Base-by-base conservation (phyloP, 2,888 invertebrate species). In the Heliconius ismenius region DNA sequence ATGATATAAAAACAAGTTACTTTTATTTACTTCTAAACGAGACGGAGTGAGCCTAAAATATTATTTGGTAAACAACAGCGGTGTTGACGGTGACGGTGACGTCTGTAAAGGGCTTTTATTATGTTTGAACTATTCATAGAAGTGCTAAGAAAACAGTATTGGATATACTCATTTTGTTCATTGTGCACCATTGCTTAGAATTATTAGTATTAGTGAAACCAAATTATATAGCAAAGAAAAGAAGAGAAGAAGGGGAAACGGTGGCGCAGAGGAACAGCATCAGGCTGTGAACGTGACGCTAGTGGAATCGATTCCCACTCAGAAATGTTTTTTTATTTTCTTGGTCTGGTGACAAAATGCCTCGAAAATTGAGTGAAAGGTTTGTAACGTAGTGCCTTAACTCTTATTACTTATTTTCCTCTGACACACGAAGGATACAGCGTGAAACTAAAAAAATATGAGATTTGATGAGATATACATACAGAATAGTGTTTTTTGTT, bases 81-180 rank as follows among this genome's bases (percentile, higher is more conserved):
- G 26, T 43, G 63, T 21, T 63, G 18, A 63, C 32, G 32, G 32
- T 32, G 32, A 32, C 26, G 43, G 10, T 60, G 36, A 76, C 58
- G 63, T 72, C 36, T 75, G 26, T 10, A 63, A 65, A 72, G 64
- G 15, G 70, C n/a, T n/a, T 58, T 39, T 43, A 74, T 74, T 60
- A 32, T 69, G 70, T 65, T 60, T 76, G 76, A 76, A 65, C 21
- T 76, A 62, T 32, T 75, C 4, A 65, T 58, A 54, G 28, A 49
- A 69, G 67, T 39, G 36, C 36, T 76, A 72, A 21, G 58, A 65
- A 72, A 72, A 72, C 32, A 72, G 58, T 39, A 39, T 72, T 36
- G n/a, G 15, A 36, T 54, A 18, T 13, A n/a, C 26, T 36, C 7
- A 72, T 58, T 39, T 72, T 36, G 28, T 36, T 72, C 28, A 36